Evolutionary conservation across 2,113 vertebrate species (phyloP).

Genomic region (Boulengeromyrus knoepffleri): DNA sequence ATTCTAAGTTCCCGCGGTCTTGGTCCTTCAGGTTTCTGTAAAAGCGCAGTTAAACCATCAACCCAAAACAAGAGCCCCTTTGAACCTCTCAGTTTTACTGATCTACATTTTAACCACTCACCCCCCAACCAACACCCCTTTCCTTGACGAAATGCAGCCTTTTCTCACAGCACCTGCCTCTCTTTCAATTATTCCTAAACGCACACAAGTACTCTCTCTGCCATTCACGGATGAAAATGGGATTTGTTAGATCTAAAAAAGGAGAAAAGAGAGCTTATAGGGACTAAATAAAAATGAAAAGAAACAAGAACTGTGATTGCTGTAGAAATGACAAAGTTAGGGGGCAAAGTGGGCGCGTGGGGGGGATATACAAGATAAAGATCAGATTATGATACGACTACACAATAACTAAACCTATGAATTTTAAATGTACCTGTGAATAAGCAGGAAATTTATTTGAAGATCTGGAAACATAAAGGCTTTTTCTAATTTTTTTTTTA

Average conservation of each 20-base stretch:
- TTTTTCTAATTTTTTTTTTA: not conserved
- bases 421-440: not conserved
- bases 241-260: constrained; percentile 40
- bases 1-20: constrained; percentile 3
- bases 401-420: not conserved
- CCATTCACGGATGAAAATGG: constrained; percentile 45
- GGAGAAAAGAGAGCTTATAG: constrained; percentile 45
- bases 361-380: constrained; percentile 2
- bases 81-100: constrained; percentile 46
- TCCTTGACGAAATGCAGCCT: constrained; percentile 10
- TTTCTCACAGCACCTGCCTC: constrained; percentile 56
- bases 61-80: constrained; percentile 41
- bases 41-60: constrained; percentile 45
- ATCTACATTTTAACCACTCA: constrained; percentile 34
- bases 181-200: constrained; percentile 60
- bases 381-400: not conserved
- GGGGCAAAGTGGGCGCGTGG: constrained; percentile 16
- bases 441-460: not conserved
- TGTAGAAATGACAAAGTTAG: constrained; percentile 40
- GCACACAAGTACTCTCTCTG: constrained; percentile 40
- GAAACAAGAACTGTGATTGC: constrained; percentile 43
- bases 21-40: constrained; percentile 28
- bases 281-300: constrained; percentile 48
- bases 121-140: constrained; percentile 19
- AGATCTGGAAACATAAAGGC: not conserved